Evolutionary conservation across 2,888 invertebrate species (phyloP), one percentile per base, ranked within the genome.

Genomic region (Julus scandinavius): DNA sequence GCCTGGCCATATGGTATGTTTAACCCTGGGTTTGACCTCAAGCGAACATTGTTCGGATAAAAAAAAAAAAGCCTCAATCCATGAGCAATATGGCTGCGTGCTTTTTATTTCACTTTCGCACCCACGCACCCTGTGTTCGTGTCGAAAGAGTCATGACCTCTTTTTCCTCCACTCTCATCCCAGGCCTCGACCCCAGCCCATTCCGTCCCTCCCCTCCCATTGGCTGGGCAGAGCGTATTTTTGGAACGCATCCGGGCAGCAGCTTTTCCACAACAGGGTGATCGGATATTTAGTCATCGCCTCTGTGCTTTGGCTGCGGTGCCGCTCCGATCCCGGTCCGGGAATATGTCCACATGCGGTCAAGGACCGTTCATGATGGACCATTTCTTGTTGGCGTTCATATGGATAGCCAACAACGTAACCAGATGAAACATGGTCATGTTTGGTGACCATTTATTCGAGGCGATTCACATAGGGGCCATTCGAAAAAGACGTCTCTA

Each of bases 71-170:
- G 49, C 63, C 63, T 63, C 63, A n/a, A 63, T 63, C 63, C 63
- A 3, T 17, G 63, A 17, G n/a, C 63, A 58, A 58, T 58, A 58
- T 58, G 58, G 58, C 58, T 58, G 58, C 58, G 15, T 58, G 15
- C 58, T 58, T 63, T 63, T 63, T n/a, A n/a, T n/a, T 63, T 63
- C n/a, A 17, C 63, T 17, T 63, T 63, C 63, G 17, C 63, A 63
- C 63, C 63, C 63, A 63, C 63, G 63, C 63, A 63, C 63, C n/a
- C 63, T n/a, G n/a, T n/a, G 63, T 63, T 63, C 63, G 63, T 63
- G 63, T 63, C 63, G 63, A 63, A 63, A 63, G 63, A 63, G 63
- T 63, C 63, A 63, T 63, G 63, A 63, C 63, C 63, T 63, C 63
- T 63, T 63, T 63, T 63, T 63, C 63, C 63, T 63, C 63, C 63